Evolutionary conservation across 2,888 invertebrate genomes (phyloP), one percentile per base, ranked within the genome.

Genomic region (Ypsolopha sequella): DNA sequence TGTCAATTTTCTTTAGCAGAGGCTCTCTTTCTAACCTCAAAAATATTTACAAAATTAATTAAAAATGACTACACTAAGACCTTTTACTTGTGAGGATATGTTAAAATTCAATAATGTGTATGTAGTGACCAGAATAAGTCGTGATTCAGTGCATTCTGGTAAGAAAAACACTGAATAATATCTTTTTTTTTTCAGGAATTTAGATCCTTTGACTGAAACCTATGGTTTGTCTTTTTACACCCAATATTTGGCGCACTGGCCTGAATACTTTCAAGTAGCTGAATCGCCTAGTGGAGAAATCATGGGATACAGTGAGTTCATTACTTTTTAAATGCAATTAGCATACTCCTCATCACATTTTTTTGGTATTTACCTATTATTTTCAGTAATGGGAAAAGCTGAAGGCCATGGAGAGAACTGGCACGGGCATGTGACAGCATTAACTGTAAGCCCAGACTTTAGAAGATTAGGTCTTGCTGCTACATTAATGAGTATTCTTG

Each of bases 361-460:
- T 4, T 24, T 24, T 24, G 24, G 4, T 24, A n/a, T n/a, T n/a
- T n/a, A 24, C 24, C 24, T 24, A 4, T 24, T 24, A 7, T 61
- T 80, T 89, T 57, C 70, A 98, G 98, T 99, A 51, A 99, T 99
- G 98, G 99, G 99, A 39, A 99, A 99, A 85, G 95, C 98, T 0
- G 99, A 99, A 87, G 99, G 99, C 0, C 91, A 91, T 60, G 93
- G 94, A 50, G 97, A 98, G 61, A 94, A 97, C 70, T 99, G 98
- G 98, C 99, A 99, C 87, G 99, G 99, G 0, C 99, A 99, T 85
- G 99, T 99, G 8, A 99, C 99, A 44, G 99, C 99, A 1, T 85
- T 99, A 39, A 98, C 98, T 6, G 98, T 99, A 1, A 95, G 98
- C 6, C 97, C 98, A 1, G 95, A 96, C 68, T 99, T 95, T 68